Percentiles rank a stretch among this genome's conserved stretches.
Evolutionary conservation across 2,888 invertebrate species (phyloP).

Genomic region (Clostera curtula): DNA sequence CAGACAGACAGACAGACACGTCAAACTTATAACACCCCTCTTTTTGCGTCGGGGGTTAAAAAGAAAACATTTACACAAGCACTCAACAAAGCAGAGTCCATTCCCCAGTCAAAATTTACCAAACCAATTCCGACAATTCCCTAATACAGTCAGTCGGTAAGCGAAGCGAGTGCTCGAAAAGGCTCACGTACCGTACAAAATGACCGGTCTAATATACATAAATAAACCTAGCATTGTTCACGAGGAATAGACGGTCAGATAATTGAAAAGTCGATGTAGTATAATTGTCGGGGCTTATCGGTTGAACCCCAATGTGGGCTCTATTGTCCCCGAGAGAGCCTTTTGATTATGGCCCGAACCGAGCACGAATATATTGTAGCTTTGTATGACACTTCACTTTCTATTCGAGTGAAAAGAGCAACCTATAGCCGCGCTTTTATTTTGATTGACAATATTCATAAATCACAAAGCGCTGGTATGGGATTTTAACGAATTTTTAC

Average conservation of each 20-base stretch:
- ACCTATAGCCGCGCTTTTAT: slow-evolving; percentile 31
- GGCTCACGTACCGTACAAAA: slow-evolving; percentile 49
- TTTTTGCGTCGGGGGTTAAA: too few relatives aligned
- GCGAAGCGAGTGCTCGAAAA: slow-evolving; percentile 51
- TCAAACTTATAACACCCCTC: too few relatives aligned
- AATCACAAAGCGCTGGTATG: slow-evolving; percentile 9
- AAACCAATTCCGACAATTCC: slow-evolving; percentile 24
- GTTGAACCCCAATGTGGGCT: slow-evolving; percentile 68
- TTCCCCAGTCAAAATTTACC: too few relatives aligned
- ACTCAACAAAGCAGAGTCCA: too few relatives aligned
- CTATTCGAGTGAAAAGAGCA: slow-evolving; percentile 59
- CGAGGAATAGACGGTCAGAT: slow-evolving; percentile 62
- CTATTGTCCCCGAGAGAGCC: slow-evolving; percentile 71
- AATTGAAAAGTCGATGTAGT: slow-evolving; percentile 75
- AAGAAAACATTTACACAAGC: too few relatives aligned
- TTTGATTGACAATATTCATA: slow-evolving; percentile 17
- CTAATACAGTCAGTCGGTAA: slow-evolving; percentile 34
- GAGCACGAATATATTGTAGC: slow-evolving; percentile 66
- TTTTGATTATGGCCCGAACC: slow-evolving; percentile 66
- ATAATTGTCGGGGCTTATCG: slow-evolving; percentile 74
- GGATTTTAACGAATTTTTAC: too few relatives aligned
- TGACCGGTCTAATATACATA: slow-evolving; percentile 71
- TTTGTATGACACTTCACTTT: slow-evolving; percentile 68
- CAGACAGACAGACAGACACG: too few relatives aligned
- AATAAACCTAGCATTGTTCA: slow-evolving; percentile 70